Base-by-base conservation (phyloP, 2,797 vertebrate genomes). In the Gadopsis marmoratus region DNA sequence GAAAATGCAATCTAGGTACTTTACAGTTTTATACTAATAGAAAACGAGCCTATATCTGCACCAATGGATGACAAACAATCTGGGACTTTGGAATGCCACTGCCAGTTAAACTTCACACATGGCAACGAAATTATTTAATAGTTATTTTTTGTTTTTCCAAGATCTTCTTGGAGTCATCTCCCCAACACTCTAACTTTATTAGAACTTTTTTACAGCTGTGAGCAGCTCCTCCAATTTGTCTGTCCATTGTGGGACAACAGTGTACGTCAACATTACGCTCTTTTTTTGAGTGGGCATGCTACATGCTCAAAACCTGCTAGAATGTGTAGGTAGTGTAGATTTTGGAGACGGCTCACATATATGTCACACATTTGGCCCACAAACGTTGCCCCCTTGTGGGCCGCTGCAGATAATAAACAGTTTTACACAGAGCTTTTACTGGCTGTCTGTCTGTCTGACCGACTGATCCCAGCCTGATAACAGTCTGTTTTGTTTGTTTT, bases 381-480 rank as follows among this genome's bases (percentile, higher is more conserved):
- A 76, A 76, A 90, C 59, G 89, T 90, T 92, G 93, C 95, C 94
- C 93, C 91, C 92, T 94, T 88, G 93, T 95, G 95, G 94, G 85
- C 35, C 61, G 31, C 70, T 66, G 67, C 66, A 66, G 53, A 59
- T 77, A 53, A 71, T 26, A 79, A 85, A 74, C 74, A 73, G 68
- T 68, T 59, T 67, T 33, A 23, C 50, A 41, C n/a, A 53, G 37
- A 79, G 75, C 39, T 59, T 58, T 39, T 14, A 43, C 64, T 76
- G 76, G 29, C 61, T 37, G 61, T 53, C 45, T 39, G 63, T 58
- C 31, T 50, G 45, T 41, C 74, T 39, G 35, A 35, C 35, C 17
- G 68, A 68, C 78, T 84, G 91, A 91, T 88, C 65, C 48, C 60
- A 35, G 68, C 59, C 83, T 78, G 86, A 92, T 88, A 89, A 79